Conservation (phyloP, 2,113 vertebrate genomes). For the Mobula hypostoma region DNA sequence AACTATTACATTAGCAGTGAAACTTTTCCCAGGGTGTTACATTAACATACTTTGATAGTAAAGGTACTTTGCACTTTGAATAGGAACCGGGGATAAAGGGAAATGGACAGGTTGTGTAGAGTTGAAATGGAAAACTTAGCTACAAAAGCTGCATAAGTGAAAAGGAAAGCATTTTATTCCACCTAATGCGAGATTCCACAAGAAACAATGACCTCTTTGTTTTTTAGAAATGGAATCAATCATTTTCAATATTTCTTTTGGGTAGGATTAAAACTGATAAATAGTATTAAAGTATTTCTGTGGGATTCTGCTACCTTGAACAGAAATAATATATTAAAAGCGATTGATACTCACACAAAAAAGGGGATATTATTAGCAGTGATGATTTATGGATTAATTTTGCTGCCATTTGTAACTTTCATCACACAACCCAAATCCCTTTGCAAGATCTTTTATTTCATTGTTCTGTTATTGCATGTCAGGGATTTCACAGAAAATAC, state of each 20-base stretch:
- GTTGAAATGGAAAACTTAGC: neutral
- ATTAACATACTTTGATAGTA: no score
- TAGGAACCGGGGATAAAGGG: neutral
- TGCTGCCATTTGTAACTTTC: neutral
- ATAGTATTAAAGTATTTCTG: neutral
- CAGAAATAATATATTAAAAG: slow-evolving; percentile 11
- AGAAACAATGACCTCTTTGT: slow-evolving; percentile 8
- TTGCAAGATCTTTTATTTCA: neutral
- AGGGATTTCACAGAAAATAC: neutral
- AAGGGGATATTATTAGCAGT: neutral
- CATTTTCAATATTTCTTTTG: neutral
- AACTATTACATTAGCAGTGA: no score
- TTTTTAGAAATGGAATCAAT: neutral
- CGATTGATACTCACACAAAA: neutral
- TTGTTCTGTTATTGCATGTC: neutral
- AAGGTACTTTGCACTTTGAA: neutral
- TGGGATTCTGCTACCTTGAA: neutral
- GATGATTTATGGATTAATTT: neutral
- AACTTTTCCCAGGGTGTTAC: no score
- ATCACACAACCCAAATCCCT: neutral
- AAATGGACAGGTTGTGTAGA: neutral
- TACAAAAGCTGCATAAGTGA: neutral
- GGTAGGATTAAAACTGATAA: neutral
- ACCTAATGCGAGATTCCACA: neutral
- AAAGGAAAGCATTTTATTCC: neutral